These are phyloP conservation scores for Nemoura dubitans DNA, from an alignment of 2,888 invertebrate genomes.

Conservation along the genomic window DNA sequence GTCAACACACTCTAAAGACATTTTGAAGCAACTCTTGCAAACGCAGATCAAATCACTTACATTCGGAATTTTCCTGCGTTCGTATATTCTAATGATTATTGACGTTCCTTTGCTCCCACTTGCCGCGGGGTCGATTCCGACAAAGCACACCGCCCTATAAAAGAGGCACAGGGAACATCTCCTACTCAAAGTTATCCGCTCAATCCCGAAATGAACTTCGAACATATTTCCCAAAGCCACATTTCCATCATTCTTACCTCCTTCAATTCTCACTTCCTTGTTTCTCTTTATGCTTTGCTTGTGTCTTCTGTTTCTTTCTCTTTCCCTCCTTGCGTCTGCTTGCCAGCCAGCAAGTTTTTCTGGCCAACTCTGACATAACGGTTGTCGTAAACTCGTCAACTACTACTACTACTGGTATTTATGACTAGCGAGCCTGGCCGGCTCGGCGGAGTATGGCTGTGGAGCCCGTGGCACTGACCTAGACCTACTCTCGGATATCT, in stretches of 20 bases:
- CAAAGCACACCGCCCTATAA: too few relatives aligned
- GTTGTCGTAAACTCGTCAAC: conserved; percentile 40
- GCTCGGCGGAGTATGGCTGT: not conserved
- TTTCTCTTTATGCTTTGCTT: not conserved
- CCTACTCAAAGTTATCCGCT: not conserved
- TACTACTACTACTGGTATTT: conserved; percentile 30
- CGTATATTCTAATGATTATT: not conserved
- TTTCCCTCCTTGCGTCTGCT: not conserved
- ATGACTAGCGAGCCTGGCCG: not conserved
- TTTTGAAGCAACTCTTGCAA: too few relatives aligned
- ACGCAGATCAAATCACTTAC: too few relatives aligned
- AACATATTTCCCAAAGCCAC: not conserved
- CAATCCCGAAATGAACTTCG: not conserved
- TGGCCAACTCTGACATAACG: conserved; percentile 28
- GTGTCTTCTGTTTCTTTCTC: conserved; percentile 34
- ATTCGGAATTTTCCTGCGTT: not conserved
- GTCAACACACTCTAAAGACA: too few relatives aligned
- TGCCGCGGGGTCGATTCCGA: not conserved
- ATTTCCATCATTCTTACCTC: not conserved
- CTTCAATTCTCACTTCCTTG: conserved; percentile 28
- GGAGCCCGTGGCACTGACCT: conserved; percentile 9
- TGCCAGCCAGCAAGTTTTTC: conserved; percentile 30
- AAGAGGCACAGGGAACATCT: too few relatives aligned
- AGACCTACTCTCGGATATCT: too few relatives aligned
- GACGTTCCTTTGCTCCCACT: not conserved